Base-by-base conservation (phyloP, 2,113 vertebrate genomes). In the Falcunculus frontatus region DNA sequence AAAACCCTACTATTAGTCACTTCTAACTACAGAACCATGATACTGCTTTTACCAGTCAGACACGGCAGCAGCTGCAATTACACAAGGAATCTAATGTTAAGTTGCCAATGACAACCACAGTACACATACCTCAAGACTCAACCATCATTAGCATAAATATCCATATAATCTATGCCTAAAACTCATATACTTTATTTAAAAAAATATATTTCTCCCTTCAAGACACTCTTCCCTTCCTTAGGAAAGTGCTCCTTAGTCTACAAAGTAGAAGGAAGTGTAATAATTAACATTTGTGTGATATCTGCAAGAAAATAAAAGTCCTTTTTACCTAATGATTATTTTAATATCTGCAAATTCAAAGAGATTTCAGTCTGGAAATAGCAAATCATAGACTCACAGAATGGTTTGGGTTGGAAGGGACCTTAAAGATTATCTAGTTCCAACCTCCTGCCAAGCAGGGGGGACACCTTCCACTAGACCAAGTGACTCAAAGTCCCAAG, bases 1-100 rank as follows among this genome's bases (percentile, higher is more conserved):
- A 89, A 90, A 92, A 14, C 65, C 33, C 42, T 41, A 57, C 67
- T 63, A 67, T 96, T 93, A 95, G 75, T 93, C 70, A 95, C 53
- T 79, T 81, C 70, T 69, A 87, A 56, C 53, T 90, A 19, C 35
- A 73, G 62, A 87, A 50, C 46, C 57, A 7, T 56, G 78, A 59
- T 57, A 69, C 5, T 69, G 89, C 69, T 92, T 65, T 77, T 69
- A 82, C 47, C 27, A 60, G 49, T 10, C 64, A 84, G 46, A 90
- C 46, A 63, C 1, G 0, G 41, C 4, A 87, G 23, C 67, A 82
- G 35, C 75, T 69, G 62, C 82, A 88, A 20, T 57, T 52, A 85
- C 30, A 50, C 16, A 7, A 44, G 15, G 53, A 74, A 49, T 9
- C 77, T 22, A n/a, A 23, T 0, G 3, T 19, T 57, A 33, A 75